These are phyloP conservation scores for Monoplex corrugatus DNA, from an alignment of 2,888 invertebrate species.

Conservation along the genomic window DNA sequence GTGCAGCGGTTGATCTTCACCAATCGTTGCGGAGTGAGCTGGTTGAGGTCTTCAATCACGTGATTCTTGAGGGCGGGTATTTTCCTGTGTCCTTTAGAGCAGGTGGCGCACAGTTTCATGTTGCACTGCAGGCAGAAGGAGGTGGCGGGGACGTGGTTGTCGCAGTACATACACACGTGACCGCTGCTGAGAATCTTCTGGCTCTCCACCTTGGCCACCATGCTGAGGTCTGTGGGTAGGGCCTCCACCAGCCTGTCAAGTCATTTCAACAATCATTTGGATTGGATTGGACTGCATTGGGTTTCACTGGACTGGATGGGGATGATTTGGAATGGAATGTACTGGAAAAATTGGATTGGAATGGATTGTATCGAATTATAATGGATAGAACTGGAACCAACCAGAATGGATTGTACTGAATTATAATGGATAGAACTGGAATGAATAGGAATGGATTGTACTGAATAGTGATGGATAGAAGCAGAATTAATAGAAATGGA, in stretches of 20 bases:
- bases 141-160: not conserved
- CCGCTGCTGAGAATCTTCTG: not conserved
- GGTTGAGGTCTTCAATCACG: not conserved
- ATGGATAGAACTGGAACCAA: too few species aligned
- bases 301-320: too few species aligned
- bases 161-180: constrained; percentile 27
- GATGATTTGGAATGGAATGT: too few species aligned
- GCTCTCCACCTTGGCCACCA: constrained; percentile 31
- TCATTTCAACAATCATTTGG: too few species aligned
- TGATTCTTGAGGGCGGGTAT: not conserved
- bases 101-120: constrained; percentile 23
- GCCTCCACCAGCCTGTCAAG: constrained; percentile 19
- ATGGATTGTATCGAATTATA: too few species aligned
- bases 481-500: too few species aligned
- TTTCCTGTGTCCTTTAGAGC: not conserved
- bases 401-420: too few species aligned
- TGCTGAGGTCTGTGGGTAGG: constrained; percentile 32
- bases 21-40: not conserved
- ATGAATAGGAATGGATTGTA: too few species aligned
- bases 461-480: too few species aligned
- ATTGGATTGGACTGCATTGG: too few species aligned
- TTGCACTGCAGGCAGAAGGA: constrained; percentile 33
- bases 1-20: not conserved
- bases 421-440: too few species aligned
- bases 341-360: too few species aligned